These are phyloP conservation scores for Octodon degus DNA, from an alignment of 2,113 vertebrate genomes.

Conservation along the genomic window DNA sequence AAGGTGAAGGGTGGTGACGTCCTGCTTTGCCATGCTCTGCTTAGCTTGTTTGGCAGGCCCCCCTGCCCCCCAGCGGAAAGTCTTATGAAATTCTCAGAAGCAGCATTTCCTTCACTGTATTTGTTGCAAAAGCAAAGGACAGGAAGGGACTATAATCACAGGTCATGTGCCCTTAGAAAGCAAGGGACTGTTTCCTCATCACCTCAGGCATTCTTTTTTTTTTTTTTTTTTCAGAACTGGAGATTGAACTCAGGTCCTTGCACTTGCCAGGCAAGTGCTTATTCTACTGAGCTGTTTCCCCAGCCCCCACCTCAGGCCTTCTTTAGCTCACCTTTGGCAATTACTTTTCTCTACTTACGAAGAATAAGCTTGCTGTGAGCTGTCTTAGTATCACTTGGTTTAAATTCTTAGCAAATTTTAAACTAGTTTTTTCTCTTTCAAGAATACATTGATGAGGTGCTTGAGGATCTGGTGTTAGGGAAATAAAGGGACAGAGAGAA, in stretches of 20 bases:
- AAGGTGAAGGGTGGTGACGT: not conserved
- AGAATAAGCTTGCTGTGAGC: not conserved
- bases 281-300: no score
- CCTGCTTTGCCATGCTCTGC: conserved; percentile 31
- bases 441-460: not conserved
- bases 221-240: no score
- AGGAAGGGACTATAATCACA: not conserved
- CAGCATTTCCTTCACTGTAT: conserved; percentile 30
- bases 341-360: not conserved
- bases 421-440: not conserved
- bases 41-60: conserved; percentile 11
- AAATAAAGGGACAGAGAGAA: not conserved
- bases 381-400: conserved; percentile 12
- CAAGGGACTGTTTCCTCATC: not conserved
- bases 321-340: not conserved
- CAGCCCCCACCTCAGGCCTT: not conserved
- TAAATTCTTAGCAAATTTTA: conserved; percentile 30
- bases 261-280: no score
- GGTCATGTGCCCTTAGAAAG: not conserved
- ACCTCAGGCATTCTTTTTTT: no score
- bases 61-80: not conserved
- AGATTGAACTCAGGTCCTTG: no score
- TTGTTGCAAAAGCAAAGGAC: conserved; percentile 58
- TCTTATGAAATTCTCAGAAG: conserved; percentile 53
- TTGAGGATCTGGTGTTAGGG: not conserved